A percentile compares a stretch with the other conserved stretches of the same genome.
phyloP scores from a whole-genome alignment of 2,888 invertebrate genomes.

The Pandemis corylana region DNA sequence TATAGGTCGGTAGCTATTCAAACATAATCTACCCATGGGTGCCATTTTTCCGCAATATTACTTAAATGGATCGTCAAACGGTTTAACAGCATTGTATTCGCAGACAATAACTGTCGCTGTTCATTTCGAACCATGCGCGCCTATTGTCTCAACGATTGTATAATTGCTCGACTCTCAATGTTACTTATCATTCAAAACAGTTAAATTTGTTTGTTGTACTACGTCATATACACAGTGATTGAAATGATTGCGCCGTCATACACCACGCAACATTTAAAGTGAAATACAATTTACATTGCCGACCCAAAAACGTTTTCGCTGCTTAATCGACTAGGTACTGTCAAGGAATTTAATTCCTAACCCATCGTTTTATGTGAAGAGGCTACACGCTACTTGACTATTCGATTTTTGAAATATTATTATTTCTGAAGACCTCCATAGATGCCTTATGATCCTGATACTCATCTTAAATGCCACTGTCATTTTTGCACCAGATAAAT shows the following conservation, averaged over 20 bases:
- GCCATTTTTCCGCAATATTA: background rate
- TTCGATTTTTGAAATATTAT: conserved; percentile 4
- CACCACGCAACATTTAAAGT: conserved; percentile 12
- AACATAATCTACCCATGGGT: background rate
- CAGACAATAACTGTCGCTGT: conserved; percentile 41
- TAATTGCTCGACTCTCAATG: conserved; percentile 42
- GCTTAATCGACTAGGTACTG: background rate
- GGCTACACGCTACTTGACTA: conserved; percentile 21
- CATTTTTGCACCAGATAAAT: background rate
- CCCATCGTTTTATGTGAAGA: too few species aligned
- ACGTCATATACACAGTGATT: conserved; percentile 33
- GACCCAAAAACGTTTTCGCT: conserved; percentile 17
- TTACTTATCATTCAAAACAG: conserved; percentile 43
- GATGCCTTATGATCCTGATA: background rate
- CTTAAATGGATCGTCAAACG: conserved; percentile 10
- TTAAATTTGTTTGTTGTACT: conserved; percentile 35
- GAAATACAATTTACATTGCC: background rate
- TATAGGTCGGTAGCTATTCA: background rate
- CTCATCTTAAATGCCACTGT: background rate
- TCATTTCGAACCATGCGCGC: conserved; percentile 33
- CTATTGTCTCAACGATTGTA: conserved; percentile 43
- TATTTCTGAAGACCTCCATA: background rate
- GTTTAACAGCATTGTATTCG: conserved; percentile 37
- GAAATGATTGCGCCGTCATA: conserved; percentile 25
- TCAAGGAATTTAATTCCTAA: too few species aligned